phyloP scores from a whole-genome alignment of 1,140 invertebrate species.

The Pentalonia nigronervosa region DNA sequence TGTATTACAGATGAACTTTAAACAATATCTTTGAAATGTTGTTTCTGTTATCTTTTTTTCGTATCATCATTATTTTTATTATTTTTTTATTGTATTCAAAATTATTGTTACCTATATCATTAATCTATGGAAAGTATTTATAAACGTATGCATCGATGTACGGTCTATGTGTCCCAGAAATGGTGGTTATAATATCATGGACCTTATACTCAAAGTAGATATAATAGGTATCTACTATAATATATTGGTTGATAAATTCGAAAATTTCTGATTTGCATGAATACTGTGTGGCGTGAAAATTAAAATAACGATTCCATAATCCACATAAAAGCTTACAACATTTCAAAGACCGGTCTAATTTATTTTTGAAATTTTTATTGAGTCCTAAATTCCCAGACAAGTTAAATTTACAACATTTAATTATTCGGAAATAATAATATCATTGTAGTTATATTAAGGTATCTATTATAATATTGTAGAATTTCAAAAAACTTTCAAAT shows the following conservation, averaged over 20 bases:
- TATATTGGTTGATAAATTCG: not conserved
- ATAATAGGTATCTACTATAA: not conserved
- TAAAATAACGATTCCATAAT: not conserved
- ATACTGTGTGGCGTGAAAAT: not conserved
- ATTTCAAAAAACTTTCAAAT: conserved; percentile 3
- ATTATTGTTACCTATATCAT: not conserved
- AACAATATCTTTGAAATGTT: not conserved
- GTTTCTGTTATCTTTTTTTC: not conserved
- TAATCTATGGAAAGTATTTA: not conserved
- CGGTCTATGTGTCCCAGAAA: not conserved
- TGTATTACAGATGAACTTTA: not conserved
- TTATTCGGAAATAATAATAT: not conserved
- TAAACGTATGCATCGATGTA: not conserved
- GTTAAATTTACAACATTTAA: not conserved
- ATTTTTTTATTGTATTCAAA: not conserved
- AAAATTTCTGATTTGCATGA: not conserved
- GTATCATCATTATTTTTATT: not conserved
- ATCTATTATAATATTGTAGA: not conserved
- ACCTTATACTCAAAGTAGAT: not conserved
- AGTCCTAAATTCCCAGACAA: not conserved
- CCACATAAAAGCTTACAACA: not conserved
- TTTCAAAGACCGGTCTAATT: not conserved
- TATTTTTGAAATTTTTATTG: not conserved
- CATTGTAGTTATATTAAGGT: not conserved
- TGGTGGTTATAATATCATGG: too few species aligned